Conservation (phyloP, 2,888 invertebrate species). For the Agonopterix heracliana region DNA sequence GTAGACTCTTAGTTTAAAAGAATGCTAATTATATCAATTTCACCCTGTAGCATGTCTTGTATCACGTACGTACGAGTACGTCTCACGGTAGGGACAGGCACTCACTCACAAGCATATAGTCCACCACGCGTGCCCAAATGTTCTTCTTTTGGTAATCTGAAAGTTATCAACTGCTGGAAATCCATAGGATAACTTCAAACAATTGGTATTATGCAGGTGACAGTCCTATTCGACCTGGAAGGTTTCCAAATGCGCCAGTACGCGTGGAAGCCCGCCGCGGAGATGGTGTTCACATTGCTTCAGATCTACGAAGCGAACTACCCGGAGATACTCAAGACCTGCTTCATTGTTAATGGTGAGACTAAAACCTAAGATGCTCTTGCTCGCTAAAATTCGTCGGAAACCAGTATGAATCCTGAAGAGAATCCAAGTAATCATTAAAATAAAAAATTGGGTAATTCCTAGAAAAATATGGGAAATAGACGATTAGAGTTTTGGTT, state of each 20-base stretch:
- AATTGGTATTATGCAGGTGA: slow-evolving; percentile 61
- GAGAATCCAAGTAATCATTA: neutral
- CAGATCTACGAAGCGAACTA: slow-evolving; percentile 95
- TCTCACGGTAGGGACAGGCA: too few species aligned
- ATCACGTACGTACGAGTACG: too few species aligned
- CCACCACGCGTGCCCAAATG: too few species aligned
- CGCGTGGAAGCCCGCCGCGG: slow-evolving; percentile 91
- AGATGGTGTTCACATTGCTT: slow-evolving; percentile 86
- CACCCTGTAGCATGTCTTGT: too few species aligned
- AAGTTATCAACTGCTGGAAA: too few species aligned
- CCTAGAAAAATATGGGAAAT: too few species aligned
- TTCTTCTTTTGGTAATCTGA: too few species aligned
- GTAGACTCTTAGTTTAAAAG: too few species aligned
- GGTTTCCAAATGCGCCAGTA: slow-evolving; percentile 86
- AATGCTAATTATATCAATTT: too few species aligned
- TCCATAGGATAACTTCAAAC: too few species aligned
- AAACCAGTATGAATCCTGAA: neutral
- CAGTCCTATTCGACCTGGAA: slow-evolving; percentile 86
- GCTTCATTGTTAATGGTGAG: slow-evolving; percentile 91
- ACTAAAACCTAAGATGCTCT: neutral
- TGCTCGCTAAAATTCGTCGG: neutral
- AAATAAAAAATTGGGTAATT: neutral
- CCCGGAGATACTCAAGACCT: slow-evolving; percentile 91
- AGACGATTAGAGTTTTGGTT: too few species aligned
- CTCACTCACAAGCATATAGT: too few species aligned